Evolutionary conservation across 2,888 invertebrate species (phyloP).

Genomic region (Siphlonurus alternatus): DNA sequence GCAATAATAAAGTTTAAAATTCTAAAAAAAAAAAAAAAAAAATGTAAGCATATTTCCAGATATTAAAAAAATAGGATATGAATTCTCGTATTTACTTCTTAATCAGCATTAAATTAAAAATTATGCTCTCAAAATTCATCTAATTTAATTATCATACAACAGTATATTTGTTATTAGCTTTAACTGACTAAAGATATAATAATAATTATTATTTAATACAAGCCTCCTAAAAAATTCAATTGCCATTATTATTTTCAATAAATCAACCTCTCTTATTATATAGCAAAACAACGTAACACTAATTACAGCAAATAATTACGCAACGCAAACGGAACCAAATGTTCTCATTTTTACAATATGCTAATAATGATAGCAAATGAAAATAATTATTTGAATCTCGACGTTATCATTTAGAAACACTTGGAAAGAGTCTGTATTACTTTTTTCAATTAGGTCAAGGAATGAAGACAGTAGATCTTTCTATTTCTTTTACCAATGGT

Average conservation of each 20-base stretch:
- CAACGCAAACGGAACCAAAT: too few species aligned
- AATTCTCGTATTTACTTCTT: neutral
- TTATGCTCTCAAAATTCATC: too few species aligned
- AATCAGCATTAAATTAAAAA: too few species aligned
- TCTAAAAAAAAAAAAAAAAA: neutral
- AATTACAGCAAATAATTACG: neutral
- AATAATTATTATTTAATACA: neutral
- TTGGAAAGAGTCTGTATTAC: neutral
- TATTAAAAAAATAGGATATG: neutral
- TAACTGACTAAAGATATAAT: neutral
- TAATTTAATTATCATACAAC: too few species aligned
- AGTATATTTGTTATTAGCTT: neutral
- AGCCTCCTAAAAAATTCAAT: neutral
- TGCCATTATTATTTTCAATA: neutral
- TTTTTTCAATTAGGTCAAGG: too few species aligned
- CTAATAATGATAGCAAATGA: neutral
- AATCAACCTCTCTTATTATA: neutral
- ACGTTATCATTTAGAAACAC: neutral
- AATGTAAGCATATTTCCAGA: neutral
- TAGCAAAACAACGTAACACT: neutral
- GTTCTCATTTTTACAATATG: neutral
- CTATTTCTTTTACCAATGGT: too few species aligned
- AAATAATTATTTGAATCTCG: neutral
- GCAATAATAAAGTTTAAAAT: neutral
- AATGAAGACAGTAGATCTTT: too few species aligned